Evolutionary conservation across 2,113 vertebrate species (phyloP).

Genomic region (Corythaeola cristata): DNA sequence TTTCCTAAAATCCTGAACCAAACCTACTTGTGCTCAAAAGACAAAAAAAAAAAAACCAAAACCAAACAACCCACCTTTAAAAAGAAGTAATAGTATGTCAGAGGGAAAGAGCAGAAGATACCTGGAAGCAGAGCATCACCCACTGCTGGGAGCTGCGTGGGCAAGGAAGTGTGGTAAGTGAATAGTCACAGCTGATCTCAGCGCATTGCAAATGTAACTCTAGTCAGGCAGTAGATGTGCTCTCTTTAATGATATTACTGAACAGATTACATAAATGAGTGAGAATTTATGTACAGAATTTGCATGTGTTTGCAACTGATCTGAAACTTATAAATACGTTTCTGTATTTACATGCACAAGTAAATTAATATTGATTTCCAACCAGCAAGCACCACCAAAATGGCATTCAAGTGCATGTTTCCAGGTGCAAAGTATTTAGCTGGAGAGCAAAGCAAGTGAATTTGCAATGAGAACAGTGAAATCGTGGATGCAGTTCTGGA

Average conservation of each 20-base stretch:
- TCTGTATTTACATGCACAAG: constrained; percentile 55
- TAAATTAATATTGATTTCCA: constrained; percentile 67
- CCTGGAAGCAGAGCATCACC: constrained; percentile 47
- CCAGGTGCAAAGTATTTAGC: constrained; percentile 40
- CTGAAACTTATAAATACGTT: constrained; percentile 65
- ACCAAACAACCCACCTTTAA: not conserved
- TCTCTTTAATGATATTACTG: constrained; percentile 62
- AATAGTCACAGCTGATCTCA: constrained; percentile 54
- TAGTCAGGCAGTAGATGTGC: constrained; percentile 55
- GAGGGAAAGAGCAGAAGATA: not conserved
- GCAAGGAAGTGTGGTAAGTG: not conserved
- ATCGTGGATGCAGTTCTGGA: not conserved
- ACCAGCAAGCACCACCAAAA: constrained; percentile 32
- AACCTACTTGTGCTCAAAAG: not conserved
- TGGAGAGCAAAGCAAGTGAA: constrained; percentile 38
- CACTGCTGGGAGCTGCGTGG: constrained; percentile 11
- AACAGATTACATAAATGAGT: constrained; percentile 67
- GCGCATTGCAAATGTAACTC: constrained; percentile 48
- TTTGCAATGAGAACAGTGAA: constrained; percentile 24
- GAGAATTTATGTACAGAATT: constrained; percentile 68
- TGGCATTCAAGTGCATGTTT: constrained; percentile 55
- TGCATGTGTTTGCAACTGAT: constrained; percentile 69
- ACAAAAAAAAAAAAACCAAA: not conserved
- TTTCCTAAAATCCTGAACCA: not conserved
- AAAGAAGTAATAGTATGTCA: not conserved